Evolutionary conservation across 2,888 invertebrate species (phyloP), one percentile per base, ranked within the genome.

Genomic region (Lasioglossum leucozonium): DNA sequence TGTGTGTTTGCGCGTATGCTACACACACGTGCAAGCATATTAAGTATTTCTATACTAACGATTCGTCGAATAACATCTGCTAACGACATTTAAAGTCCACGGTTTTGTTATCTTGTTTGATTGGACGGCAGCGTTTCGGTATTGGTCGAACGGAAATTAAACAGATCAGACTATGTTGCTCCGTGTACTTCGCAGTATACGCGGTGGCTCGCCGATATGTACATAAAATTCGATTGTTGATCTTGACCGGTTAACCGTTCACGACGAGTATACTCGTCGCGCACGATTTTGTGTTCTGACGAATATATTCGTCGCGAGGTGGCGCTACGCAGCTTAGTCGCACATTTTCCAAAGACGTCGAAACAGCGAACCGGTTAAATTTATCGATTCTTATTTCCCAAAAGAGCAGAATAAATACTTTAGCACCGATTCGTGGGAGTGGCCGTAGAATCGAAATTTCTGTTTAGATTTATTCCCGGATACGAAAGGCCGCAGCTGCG

Each of bases 401-500:
- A 4, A 5, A 47, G n/a, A 47, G 18, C 6, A 18, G 6, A 22
- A 22, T 22, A 44, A 44, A n/a, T n/a, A n/a, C n/a, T n/a, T n/a
- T n/a, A n/a, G n/a, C n/a, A n/a, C n/a, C n/a, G n/a, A n/a, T 44
- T 16, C 16, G 44, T 0, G 16, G 16, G 4, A 44, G 16, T 18
- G 44, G 44, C 13, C 11, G 16, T 26, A 30, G 37, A 72, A 77
- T 87, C 55, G 47, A 80, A 78, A 87, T 87, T 74, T 47, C 34
- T 72, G 82, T 51, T 79, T 62, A 75, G 78, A 75, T 87, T 88
- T 86, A 86, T 82, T 84, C 85, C 37, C 77, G 82, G 82, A 51
- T 69, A 62, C 77, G 74, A 85, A 85, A 82, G 79, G 85, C 72
- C 86, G 71, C 90, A 90, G 90, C 90, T 90, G 90, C 84, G 82